Base-by-base conservation (phyloP, 2,888 invertebrate species). In the Carcina quercana region DNA sequence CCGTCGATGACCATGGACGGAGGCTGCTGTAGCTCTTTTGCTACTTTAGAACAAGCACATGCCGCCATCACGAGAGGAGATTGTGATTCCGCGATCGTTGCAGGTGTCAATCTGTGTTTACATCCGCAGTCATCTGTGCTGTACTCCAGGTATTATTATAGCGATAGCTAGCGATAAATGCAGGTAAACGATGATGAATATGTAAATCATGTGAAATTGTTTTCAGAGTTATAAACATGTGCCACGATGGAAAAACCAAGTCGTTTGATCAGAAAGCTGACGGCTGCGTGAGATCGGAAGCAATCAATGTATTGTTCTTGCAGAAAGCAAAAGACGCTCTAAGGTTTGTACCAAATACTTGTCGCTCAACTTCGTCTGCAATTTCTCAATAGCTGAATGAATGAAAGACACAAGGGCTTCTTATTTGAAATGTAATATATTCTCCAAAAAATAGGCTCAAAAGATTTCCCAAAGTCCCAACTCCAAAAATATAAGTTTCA, bases 31-130 rank as follows among this genome's bases (percentile, higher is more conserved):
- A 69, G 74, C 13, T 68, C 71, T 1, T 37, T 59, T 0, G 53
- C 51, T 0, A 74, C 71, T 0, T 32, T 78, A 10, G 65, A 71
- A 31, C 59, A 59, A 32, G 79, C 73, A 0, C 65, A 58, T 33
- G 46, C 50, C 3, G 70, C 68, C 2, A 58, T 79, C 2, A 35
- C 38, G 0, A 50, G 56, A 1, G 78, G 78, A 0, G 61, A 65
- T 4, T 74, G 76, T 28, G 78, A 76, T 12, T 65, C 71, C 0
- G 90, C 90, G 8, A 71, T 90, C 15, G 89, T 90, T 2, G 89
- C 86, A 1, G 89, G 89, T 1, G 64, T 79, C 5, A 86, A 83
- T 42, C 48, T 90, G n/a, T 86, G 86, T 32, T 51, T 89, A 13
- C 87, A 88, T 40, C 89, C 90, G 1, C 68, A 75, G 26, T 51